Base-by-base conservation (phyloP, 1,140 invertebrate species). In the Nasonia vitripennis region DNA sequence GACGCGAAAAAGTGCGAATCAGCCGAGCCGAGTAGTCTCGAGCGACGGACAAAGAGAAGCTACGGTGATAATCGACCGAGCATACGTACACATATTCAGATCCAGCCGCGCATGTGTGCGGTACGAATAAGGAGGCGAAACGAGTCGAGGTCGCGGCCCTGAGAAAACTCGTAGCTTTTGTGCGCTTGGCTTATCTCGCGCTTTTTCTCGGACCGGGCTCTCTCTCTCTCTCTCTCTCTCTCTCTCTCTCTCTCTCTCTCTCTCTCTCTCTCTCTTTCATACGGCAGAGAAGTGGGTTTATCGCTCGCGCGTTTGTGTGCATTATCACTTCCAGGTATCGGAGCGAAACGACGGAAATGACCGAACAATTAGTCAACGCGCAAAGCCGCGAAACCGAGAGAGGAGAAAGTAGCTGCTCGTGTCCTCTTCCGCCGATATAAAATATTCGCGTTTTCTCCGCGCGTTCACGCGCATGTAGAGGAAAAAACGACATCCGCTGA, bases 121-220 rank as follows among this genome's bases (percentile, higher is more conserved):
- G 51, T 14, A 55, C 5, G 51, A 55, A 55, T 20, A 20, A 55
- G 51, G 51, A 55, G 2, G 17, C 14, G 2, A 62, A 62, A 62
- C 20, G 55, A 62, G 20, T 20, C 55, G 55, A 62, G 55, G 55
- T n/a, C 55, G 6, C 55, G 55, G n/a, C 55, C 55, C 55, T 62
- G 55, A 62, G 55, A 62, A 62, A 62, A n/a, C 55, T 62, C 20
- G 55, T 62, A 62, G 55, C 55, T 62, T 62, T 62, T 62, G 55
- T 62, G 55, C 55, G 55, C 55, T n/a, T 20, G 14, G 55, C 20
- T 62, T 62, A 62, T 62, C 55, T 3, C 55, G 55, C 2, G 20
- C 5, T 17, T 62, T 45, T 45, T 62, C 17, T 62, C 20, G 17
- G n/a, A 62, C 17, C 55, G 20, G 6, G 55, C 6, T 17, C 55